phyloP scores from a whole-genome alignment of 1,140 invertebrate genomes.

The Calosoma granatense region DNA sequence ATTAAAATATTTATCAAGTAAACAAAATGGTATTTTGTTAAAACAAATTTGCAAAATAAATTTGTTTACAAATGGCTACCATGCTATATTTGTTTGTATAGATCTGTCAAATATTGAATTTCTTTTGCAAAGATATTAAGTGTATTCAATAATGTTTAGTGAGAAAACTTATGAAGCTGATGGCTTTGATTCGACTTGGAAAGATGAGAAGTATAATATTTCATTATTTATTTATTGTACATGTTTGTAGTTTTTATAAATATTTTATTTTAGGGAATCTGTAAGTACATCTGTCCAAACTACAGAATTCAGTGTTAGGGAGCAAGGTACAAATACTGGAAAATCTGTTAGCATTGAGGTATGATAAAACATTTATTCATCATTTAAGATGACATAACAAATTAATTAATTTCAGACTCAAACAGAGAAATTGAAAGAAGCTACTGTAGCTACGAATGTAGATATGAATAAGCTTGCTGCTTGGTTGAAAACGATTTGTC shows the following conservation, averaged over 20 bases:
- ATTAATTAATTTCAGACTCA: neutral
- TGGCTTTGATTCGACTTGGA: neutral
- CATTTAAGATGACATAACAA: neutral
- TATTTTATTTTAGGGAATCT: neutral
- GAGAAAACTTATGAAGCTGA: neutral
- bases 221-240: neutral
- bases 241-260: neutral
- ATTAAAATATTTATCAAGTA: too few relatives aligned
- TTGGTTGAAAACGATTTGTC: slow-evolving; percentile 10
- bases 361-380: neutral
- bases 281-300: neutral
- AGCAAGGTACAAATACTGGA: neutral
- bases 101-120: neutral
- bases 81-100: too few relatives aligned
- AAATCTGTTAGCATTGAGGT: neutral
- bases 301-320: neutral
- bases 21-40: too few relatives aligned
- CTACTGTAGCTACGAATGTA: neutral
- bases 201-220: neutral
- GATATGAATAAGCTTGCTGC: slow-evolving; percentile 6
- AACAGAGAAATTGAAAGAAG: neutral
- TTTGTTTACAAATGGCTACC: neutral
- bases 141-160: neutral
- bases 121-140: neutral
- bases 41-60: too few relatives aligned